Base-by-base conservation (phyloP, 2,113 vertebrate genomes). In the Bos indicus region DNA sequence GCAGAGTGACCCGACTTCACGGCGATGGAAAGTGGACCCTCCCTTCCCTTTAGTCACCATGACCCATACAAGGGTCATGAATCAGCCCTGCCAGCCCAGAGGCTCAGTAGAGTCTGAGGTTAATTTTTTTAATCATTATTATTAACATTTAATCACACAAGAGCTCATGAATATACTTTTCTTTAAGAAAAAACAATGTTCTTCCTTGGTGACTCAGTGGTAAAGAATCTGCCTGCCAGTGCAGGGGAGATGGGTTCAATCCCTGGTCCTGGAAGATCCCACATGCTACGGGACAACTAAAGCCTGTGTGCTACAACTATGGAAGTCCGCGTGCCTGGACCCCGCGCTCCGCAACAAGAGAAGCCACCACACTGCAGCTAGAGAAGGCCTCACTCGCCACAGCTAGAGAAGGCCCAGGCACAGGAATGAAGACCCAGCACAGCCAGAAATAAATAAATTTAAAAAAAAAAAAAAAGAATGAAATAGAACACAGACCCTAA, bases 131-230 rank as follows among this genome's bases (percentile, higher is more conserved):
- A 81, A 78, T 81, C 23, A 51, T n/a, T 78, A 43, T 80, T 54
- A 85, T 97, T 88, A 81, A 82, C 91, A 78, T 95, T 88, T 51
- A 82, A 91, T 95, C 87, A 56, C 28, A 95, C 5, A 67, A 88
- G 40, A 82, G 88, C 51, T 89, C 16, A 3, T 33, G 19, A 88
- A 51, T 43, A 12, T 13, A 40, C 30, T 33, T 62, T 62, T 62
- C 60, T 62, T 62, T 33, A 87, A n/a, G 86, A 89, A 80, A 48
- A 36, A 77, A 80, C n/a, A 92, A 51, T 10, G 12, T 3, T 1
- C 71, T 15, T 77, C 12, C 71, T 43, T 26, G 6, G 71, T 77
- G 40, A 15, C 40, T 77, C 40, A 15, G 40, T 26, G 71, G 40
- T 77, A 77, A 77, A 77, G 71, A 77, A 77, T 43, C 25, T 77